A percentile compares a stretch with the other conserved stretches of the same genome.
Conservation (phyloP, 2,888 invertebrate species). For the Acleris literana region DNA sequence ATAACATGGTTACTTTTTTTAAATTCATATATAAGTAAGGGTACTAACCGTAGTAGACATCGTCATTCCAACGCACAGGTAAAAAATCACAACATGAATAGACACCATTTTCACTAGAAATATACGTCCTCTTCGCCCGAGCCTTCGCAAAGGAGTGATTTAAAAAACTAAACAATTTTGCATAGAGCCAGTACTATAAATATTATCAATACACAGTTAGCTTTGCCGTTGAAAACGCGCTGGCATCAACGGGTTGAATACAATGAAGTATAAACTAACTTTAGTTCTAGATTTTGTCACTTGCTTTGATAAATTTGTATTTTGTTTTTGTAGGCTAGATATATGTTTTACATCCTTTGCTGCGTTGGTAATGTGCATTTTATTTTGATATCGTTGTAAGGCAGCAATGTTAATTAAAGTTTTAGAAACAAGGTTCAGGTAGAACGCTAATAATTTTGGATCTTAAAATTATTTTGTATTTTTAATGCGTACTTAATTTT, state of each 20-base stretch:
- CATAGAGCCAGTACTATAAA: not conserved
- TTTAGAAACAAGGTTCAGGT: too few species aligned
- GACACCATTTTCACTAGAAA: slow-evolving; percentile 37
- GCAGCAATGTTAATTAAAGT: not conserved
- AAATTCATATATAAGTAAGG: not conserved
- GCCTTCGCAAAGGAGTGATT: slow-evolving; percentile 21
- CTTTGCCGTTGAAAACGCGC: not conserved
- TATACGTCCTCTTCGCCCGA: slow-evolving; percentile 15
- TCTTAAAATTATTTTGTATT: too few species aligned
- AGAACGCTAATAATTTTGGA: too few species aligned
- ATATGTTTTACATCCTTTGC: slow-evolving; percentile 4
- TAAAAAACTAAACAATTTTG: slow-evolving; percentile 8
- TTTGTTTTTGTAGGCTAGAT: not conserved
- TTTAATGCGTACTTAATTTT: too few species aligned
- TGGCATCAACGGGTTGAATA: not conserved
- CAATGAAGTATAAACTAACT: not conserved
- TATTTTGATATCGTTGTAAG: not conserved
- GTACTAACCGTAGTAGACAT: slow-evolving; percentile 49
- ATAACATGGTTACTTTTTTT: too few species aligned
- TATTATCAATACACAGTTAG: not conserved
- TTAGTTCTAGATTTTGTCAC: not conserved
- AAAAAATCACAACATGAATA: slow-evolving; percentile 46
- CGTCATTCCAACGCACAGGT: slow-evolving; percentile 44
- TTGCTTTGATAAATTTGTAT: not conserved
- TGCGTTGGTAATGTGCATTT: not conserved